Conservation (phyloP, 1,140 invertebrate species). For the Trachymyrmex cornetzi region DNA sequence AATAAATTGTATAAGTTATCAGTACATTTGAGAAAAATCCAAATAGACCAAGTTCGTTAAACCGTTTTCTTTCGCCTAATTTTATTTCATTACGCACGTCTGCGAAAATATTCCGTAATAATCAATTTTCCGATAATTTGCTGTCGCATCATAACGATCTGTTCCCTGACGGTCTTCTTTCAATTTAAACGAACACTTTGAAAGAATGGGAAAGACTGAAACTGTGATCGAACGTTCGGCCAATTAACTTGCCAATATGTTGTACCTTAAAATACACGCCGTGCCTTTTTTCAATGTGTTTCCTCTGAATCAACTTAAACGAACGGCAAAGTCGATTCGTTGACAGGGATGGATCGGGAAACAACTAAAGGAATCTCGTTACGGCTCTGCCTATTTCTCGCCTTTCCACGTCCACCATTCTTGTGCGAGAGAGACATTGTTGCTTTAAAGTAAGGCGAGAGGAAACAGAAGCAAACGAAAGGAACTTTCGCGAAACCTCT, state of each 20-base stretch:
- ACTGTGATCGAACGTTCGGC: neutral
- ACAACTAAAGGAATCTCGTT: constrained; percentile 46
- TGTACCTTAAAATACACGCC: neutral
- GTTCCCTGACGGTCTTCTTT: neutral
- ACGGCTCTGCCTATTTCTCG: constrained; percentile 29
- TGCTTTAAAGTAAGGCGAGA: constrained; percentile 18
- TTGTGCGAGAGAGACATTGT: constrained; percentile 23
- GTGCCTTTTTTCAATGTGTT: neutral
- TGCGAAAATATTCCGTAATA: neutral
- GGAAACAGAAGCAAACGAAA: constrained; percentile 16
- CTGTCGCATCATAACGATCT: neutral
- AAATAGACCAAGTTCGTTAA: neutral
- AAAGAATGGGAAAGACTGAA: neutral
- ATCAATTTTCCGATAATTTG: neutral
- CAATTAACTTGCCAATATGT: neutral
- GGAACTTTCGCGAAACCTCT: neutral
- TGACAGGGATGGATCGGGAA: constrained; percentile 22
- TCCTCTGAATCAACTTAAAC: neutral
- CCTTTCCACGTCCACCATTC: neutral
- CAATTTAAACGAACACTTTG: neutral
- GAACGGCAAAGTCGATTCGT: constrained; percentile 10
- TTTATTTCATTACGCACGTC: neutral
- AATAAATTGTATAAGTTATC: constrained; percentile 10
- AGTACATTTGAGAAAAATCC: neutral
- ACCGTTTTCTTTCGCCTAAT: neutral